These are phyloP conservation scores for Poecilus cupreus DNA, from an alignment of 2,888 invertebrate genomes.

Conservation along the genomic window DNA sequence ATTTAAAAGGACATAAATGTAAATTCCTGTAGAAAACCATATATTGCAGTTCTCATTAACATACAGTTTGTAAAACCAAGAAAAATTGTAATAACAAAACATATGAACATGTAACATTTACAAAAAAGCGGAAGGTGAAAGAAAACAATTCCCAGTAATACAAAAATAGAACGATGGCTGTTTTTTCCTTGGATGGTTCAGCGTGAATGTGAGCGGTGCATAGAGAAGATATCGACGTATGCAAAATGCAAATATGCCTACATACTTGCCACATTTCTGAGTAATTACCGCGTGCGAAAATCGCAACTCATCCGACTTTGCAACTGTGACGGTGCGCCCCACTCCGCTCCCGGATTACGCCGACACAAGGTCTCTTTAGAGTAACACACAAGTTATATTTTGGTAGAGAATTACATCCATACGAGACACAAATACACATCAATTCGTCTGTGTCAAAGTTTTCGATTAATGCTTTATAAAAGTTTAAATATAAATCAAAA, in stretches of 20 bases:
- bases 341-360: neutral
- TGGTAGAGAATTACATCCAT: no score
- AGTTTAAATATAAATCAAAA: no score
- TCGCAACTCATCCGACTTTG: constrained; percentile 20
- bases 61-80: constrained; percentile 18
- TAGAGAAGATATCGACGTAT: constrained; percentile 37
- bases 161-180: neutral
- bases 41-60: neutral
- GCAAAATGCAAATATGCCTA: constrained; percentile 38
- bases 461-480: no score
- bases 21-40: neutral
- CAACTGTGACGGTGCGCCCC: neutral
- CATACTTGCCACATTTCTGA: constrained; percentile 46
- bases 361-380: neutral
- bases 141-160: constrained; percentile 33
- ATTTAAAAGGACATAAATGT: constrained; percentile 4
- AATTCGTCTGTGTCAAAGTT: no score
- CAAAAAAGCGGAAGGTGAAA: constrained; percentile 19
- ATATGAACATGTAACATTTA: constrained; percentile 1
- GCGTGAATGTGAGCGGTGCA: constrained; percentile 5
- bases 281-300: constrained; percentile 32
- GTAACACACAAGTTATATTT: no score
- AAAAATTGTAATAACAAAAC: constrained; percentile 15
- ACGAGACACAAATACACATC: no score
- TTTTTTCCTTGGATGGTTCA: constrained; percentile 26